Percentiles rank a stretch among this genome's conserved stretches.
Conservation (phyloP, 2,797 vertebrate species). For the Myoxocephalus aenaeus region DNA sequence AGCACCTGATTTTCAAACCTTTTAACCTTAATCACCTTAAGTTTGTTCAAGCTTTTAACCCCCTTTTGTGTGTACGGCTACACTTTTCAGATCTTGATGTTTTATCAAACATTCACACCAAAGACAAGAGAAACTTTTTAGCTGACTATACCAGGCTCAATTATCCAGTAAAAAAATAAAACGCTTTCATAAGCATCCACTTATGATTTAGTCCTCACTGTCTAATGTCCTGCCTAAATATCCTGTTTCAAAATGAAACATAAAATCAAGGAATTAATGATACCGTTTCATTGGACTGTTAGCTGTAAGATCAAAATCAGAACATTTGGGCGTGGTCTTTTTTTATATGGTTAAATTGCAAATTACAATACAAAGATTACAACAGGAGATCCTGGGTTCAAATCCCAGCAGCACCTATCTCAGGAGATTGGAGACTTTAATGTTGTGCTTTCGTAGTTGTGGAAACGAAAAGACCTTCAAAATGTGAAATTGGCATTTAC, state of each 20-base stretch:
- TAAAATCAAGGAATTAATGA: not conserved
- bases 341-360: constrained; percentile 11
- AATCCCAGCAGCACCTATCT: too few relatives aligned
- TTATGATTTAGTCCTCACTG: not conserved
- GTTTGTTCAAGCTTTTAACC: constrained; percentile 5
- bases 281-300: constrained; percentile 4
- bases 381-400: not conserved
- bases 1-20: constrained; percentile 9
- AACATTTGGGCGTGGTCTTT: not conserved
- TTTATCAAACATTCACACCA: constrained; percentile 48
- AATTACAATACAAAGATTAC: not conserved
- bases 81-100: not conserved
- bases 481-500: too few relatives aligned
- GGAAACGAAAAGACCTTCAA: too few relatives aligned
- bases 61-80: not conserved
- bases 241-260: not conserved
- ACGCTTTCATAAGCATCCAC: not conserved
- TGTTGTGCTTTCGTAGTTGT: too few relatives aligned
- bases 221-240: not conserved
- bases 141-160: not conserved
- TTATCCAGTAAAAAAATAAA: not conserved
- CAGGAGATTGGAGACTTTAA: too few relatives aligned
- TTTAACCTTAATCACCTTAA: not conserved
- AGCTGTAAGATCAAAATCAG: constrained; percentile 13
- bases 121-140: constrained; percentile 39